Evolutionary conservation across 2,113 vertebrate species (phyloP), one percentile per base, ranked within the genome.

Genomic region (Typhlomys cinereus): DNA sequence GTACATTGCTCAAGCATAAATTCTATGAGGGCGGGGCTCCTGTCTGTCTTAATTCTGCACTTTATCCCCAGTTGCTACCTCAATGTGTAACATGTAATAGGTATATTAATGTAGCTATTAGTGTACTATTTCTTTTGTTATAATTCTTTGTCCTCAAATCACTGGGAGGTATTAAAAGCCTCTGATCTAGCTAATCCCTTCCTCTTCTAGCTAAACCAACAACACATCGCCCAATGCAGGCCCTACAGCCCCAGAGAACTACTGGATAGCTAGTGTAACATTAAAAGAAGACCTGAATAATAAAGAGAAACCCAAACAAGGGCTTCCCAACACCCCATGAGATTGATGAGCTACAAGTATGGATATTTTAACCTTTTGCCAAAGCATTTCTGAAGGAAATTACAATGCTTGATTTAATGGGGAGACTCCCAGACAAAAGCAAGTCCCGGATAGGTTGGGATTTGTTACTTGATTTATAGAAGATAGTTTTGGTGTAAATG

Each of bases 361-460:
- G 86, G 90, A 91, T 89, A 95, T 94, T 94, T 96, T 96, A 95
- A 96, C 92, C 96, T 96, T 96, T 96, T 78, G 92, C 85, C 96
- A 91, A 96, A 96, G 94, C 64, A 92, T 92, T 97, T 96, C 80
- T 93, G 92, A 96, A 90, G 76, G 91, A 95, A 96, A 94, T 97
- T 93, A 92, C 18, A 83, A 89, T 48, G 46, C 80, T 80, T 95
- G 93, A 96, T 96, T 96, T 97, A 96, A 95, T 89, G 92, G 92
- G 7, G 1, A 96, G 91, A 76, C 62, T 92, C 71, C 67, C 52
- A 76, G 92, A 90, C 89, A 85, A 95, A 89, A 75, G 66, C 54
- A 12, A 93, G 74, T 92, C 92, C 93, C 67, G 46, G 59, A 81
- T 36, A 91, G 93, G 76, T 89, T 34, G 6, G 76, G 75, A 90